Evolutionary conservation across 2,888 invertebrate species (phyloP), one percentile per base, ranked within the genome.

Genomic region (Rhagonycha lutea): DNA sequence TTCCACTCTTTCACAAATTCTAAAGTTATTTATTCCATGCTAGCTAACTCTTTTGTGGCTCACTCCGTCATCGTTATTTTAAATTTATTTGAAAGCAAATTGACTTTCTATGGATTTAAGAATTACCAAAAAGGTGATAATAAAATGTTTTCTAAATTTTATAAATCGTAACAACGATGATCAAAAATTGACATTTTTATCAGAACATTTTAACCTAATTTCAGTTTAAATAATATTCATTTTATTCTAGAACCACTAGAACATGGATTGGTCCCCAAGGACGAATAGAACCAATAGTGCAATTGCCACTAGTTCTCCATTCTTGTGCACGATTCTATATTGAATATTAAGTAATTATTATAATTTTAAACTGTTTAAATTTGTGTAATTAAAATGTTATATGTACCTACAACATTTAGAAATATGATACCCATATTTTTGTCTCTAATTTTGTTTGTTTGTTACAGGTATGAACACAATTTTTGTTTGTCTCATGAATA

Each of bases 21-120:
- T 73, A 77, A 78, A 79, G 81, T 81, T 82, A 81, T 81, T 81
- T 82, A 82, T 82, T 81, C 79, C 77, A 67, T 73, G 75, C 73
- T 75, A 73, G 70, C 75, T 75, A 74, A 69, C 74, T 77, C 72
- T 71, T 68, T 69, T 73, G 72, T 72, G 70, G 72, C 69, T 32
- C 74, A 72, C 77, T 67, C 77, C 70, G 73, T 73, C 71, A 74
- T 76, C 77, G 78, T 78, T 77, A 78, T 73, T 77, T 72, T 70
- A 75, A 77, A 79, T 79, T 81, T 81, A 80, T 79, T 76, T 76
- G 73, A 68, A 72, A 75, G 73, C 69, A 80, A 81, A 80, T 81
- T 80, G 79, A 79, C 77, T 80, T 80, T 81, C 79, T 79, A 77
- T 76, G 76, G 70, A 79, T 74, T 75, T 76, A 76, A 75, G 80